phyloP scores from a whole-genome alignment of 2,797 vertebrate genomes.

The Centroberyx gerrardi region DNA sequence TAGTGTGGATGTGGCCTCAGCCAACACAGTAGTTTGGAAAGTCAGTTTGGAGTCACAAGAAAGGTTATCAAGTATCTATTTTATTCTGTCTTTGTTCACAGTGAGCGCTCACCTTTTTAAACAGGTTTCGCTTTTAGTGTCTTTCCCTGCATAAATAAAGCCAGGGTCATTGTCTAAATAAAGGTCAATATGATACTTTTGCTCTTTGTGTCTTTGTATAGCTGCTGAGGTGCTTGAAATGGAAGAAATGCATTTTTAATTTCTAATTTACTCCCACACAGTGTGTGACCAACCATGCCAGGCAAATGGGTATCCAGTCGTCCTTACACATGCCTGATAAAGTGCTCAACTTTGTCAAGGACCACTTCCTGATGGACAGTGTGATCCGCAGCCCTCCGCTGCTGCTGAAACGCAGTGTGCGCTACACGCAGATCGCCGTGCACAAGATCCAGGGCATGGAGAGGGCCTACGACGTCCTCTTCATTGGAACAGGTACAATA shows the following conservation, averaged over 20 bases:
- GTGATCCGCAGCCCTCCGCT: conserved; percentile 89
- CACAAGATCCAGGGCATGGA: conserved; percentile 88
- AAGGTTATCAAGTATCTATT: background rate
- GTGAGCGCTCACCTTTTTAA: background rate
- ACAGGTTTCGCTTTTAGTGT: background rate
- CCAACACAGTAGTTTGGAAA: background rate
- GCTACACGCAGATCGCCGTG: conserved; percentile 91
- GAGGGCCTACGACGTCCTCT: conserved; percentile 89
- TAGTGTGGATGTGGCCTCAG: too few species aligned
- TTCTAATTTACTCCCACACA: conserved; percentile 63
- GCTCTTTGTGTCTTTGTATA: background rate
- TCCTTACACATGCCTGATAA: conserved; percentile 95
- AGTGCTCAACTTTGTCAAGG: conserved; percentile 96
- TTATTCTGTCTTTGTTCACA: background rate
- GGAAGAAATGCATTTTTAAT: conserved; percentile 27
- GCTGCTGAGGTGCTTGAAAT: background rate
- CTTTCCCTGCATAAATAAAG: background rate
- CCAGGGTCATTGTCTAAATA: background rate
- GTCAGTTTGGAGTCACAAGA: background rate
- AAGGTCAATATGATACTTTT: background rate
- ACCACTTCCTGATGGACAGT: conserved; percentile 96
- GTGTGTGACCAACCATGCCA: conserved; percentile 91
- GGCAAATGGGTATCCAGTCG: conserved; percentile 89
- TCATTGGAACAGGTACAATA: conserved; percentile 90
- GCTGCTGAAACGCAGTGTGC: conserved; percentile 89